phyloP scores from a whole-genome alignment of 2,888 invertebrate species.

The Nineta flava region DNA sequence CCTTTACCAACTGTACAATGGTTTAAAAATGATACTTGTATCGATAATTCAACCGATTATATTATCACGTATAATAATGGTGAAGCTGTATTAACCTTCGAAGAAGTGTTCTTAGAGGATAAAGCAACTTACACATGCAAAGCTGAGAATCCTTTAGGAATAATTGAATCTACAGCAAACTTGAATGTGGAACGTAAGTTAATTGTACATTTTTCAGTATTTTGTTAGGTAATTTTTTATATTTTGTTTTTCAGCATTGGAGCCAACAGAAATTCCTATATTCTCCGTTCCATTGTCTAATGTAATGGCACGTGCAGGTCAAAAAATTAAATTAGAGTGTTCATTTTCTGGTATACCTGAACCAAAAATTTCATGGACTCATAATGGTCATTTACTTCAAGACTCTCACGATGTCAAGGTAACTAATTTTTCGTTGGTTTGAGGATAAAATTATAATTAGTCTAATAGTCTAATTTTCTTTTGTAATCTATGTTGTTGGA shows the following conservation, averaged over 20 bases:
- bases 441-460: too few relatives aligned
- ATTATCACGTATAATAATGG: slow-evolving; percentile 69
- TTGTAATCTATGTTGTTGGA: too few relatives aligned
- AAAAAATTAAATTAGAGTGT: slow-evolving; percentile 56
- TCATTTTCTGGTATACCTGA: slow-evolving; percentile 46
- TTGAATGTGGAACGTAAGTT: slow-evolving; percentile 51
- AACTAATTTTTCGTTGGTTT: slow-evolving; percentile 17
- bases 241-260: slow-evolving; percentile 31
- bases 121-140: slow-evolving; percentile 53
- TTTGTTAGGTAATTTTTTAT: background rate
- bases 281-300: slow-evolving; percentile 47
- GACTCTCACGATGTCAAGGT: slow-evolving; percentile 45
- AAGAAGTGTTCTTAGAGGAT: slow-evolving; percentile 48
- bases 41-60: slow-evolving; percentile 57
- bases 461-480: too few relatives aligned
- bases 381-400: slow-evolving; percentile 46
- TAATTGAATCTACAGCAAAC: slow-evolving; percentile 44
- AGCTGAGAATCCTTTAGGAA: slow-evolving; percentile 50
- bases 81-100: slow-evolving; percentile 55
- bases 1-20: slow-evolving; percentile 69
- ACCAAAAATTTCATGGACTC: slow-evolving; percentile 48
- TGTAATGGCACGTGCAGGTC: slow-evolving; percentile 56
- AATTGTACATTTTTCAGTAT: slow-evolving; percentile 7
- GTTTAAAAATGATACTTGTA: slow-evolving; percentile 53
- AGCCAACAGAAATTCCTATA: slow-evolving; percentile 42